Conservation (phyloP, 2,888 invertebrate species). For the Polymixis lichenea region DNA sequence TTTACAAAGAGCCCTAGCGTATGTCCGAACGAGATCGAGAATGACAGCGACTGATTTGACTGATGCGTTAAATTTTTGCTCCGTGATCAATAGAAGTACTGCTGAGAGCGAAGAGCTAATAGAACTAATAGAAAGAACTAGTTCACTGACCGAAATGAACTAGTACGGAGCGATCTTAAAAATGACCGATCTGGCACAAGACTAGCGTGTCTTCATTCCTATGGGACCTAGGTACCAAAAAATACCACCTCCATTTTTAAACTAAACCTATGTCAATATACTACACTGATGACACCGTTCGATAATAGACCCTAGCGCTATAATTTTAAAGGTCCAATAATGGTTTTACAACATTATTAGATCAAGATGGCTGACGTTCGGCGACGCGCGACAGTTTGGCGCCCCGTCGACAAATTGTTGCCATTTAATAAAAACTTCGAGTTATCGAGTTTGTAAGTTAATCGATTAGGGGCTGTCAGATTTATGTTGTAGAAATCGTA, state of each 20-base stretch:
- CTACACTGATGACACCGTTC: slow-evolving; percentile 10
- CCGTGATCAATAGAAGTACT: too few species aligned
- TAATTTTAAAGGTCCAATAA: slow-evolving; percentile 44
- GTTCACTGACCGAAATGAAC: too few species aligned
- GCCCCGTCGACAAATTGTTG: slow-evolving; percentile 63
- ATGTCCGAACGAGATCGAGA: too few species aligned
- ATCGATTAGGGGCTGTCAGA: slow-evolving; percentile 23
- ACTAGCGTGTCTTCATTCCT: too few species aligned
- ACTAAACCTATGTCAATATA: slow-evolving; percentile 9
- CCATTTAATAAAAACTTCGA: slow-evolving; percentile 52
- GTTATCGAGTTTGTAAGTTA: slow-evolving; percentile 39
- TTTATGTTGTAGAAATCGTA: slow-evolving; percentile 6
- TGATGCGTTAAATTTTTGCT: too few species aligned
- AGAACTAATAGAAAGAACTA: too few species aligned
- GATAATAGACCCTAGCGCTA: slow-evolving; percentile 38
- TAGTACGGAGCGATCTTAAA: too few species aligned
- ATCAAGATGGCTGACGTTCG: slow-evolving; percentile 52
- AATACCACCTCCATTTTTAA: slow-evolving; percentile 19
- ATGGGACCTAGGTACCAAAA: too few species aligned
- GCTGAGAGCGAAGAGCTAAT: too few species aligned
- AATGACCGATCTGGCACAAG: too few species aligned
- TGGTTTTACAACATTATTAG: slow-evolving; percentile 54
- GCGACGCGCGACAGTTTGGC: slow-evolving; percentile 68
- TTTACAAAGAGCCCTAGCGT: too few species aligned
- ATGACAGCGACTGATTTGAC: too few species aligned